Base-by-base conservation (phyloP, 2,888 invertebrate genomes). In the Hypomecis punctinalis region DNA sequence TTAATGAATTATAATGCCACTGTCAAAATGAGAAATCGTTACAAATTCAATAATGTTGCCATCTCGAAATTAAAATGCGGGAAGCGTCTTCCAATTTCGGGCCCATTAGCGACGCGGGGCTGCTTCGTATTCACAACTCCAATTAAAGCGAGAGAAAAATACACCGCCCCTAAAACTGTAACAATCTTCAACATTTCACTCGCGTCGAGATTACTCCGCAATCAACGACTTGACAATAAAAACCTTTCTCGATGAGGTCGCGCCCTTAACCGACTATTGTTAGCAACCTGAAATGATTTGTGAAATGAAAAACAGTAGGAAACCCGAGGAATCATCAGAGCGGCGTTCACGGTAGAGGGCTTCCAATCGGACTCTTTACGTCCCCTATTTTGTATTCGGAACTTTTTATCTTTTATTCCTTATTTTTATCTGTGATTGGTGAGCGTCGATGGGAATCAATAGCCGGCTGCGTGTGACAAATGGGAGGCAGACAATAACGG, bases 21-120 rank as follows among this genome's bases (percentile, higher is more conserved):
- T 56, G 67, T 69, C 63, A 69, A 68, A 72, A 61, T 62, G 61
- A 66, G 57, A 74, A 72, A 71, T 74, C 72, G 73, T 73, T 75
- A 74, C 71, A 75, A 67, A 67, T 75, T 74, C 67, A 74, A 76
- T 65, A 76, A 72, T 69, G 69, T 75, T 68, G 67, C 74, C 78
- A 75, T 78, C 77, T 76, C 70, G 66, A 77, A 80, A 86, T 87
- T 84, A 82, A 83, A 85, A 85, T 84, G 77, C 82, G 78, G 77
- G 79, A 71, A 71, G 70, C 78, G 79, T 76, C 76, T 76, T 76
- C 76, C 79, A 79, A 82, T 83, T 83, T 78, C 70, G 71, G 55
- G 63, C 69, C 78, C 76, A 80, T 83, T 81, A 80, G 78, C 76
- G 52, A 69, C 64, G 65, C 63, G 68, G 69, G 61, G 71, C 77